phyloP scores from a whole-genome alignment of 2,888 invertebrate species.

The Allolobophora icterica region DNA sequence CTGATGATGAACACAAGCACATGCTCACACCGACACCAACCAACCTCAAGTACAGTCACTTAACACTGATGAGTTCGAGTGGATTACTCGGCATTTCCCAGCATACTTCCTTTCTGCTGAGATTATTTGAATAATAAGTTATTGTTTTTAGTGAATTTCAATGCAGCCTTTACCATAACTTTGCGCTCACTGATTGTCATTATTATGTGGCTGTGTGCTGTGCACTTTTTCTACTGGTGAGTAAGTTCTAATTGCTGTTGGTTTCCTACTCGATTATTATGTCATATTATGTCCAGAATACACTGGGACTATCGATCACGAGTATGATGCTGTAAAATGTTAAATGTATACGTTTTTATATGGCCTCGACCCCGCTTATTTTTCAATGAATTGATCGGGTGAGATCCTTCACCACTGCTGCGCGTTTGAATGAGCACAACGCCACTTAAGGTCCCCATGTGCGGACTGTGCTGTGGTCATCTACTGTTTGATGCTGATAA shows the following conservation, averaged over 20 bases:
- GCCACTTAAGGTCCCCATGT: too few relatives aligned
- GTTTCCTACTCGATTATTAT: neutral
- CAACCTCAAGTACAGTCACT: neutral
- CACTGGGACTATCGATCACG: neutral
- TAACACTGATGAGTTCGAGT: neutral
- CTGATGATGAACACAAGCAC: neutral
- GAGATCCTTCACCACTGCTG: too few relatives aligned
- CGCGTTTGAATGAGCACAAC: too few relatives aligned
- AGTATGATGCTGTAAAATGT: neutral
- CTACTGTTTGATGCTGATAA: neutral
- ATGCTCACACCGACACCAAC: neutral
- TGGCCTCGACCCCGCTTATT: too few relatives aligned
- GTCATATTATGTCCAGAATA: neutral
- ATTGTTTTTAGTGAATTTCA: neutral
- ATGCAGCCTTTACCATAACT: neutral
- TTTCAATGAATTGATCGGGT: too few relatives aligned
- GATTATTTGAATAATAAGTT: neutral
- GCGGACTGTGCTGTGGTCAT: neutral
- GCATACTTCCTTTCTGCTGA: neutral
- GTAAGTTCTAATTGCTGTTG: neutral
- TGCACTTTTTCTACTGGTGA: neutral
- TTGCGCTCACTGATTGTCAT: too few relatives aligned
- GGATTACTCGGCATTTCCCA: neutral
- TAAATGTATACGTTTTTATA: too few relatives aligned
- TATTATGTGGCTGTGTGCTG: neutral